Evolutionary conservation across 92 coral and sea anemone species (phyloP).

Genomic region (Porites rus): DNA sequence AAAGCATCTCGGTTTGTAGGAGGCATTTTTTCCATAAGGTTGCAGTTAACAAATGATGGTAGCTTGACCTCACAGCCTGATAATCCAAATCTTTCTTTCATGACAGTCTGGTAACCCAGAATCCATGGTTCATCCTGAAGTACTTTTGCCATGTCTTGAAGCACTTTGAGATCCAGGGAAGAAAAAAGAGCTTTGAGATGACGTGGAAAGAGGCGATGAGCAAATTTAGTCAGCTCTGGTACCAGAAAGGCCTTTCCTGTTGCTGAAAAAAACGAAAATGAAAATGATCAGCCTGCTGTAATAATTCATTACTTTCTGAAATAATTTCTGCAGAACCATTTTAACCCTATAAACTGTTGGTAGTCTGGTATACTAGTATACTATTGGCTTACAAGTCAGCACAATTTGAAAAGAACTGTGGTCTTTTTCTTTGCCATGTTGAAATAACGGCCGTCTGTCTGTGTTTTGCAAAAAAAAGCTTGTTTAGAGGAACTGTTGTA

Average conservation of each 20-base stretch:
- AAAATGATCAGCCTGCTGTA: too few relatives aligned
- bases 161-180: not conserved
- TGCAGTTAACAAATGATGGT: slow-evolving; percentile 49
- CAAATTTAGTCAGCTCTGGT: slow-evolving; percentile 53
- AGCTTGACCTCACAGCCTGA: slow-evolving; percentile 63
- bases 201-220: slow-evolving; percentile 65
- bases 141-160: slow-evolving; percentile 37
- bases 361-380: too few relatives aligned
- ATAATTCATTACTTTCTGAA: too few relatives aligned
- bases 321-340: too few relatives aligned
- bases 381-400: too few relatives aligned
- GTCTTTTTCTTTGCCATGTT: too few relatives aligned
- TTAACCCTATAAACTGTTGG: too few relatives aligned
- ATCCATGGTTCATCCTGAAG: slow-evolving; percentile 62
- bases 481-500: too few relatives aligned
- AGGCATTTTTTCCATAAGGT: slow-evolving; percentile 31
- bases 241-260: slow-evolving; percentile 69
- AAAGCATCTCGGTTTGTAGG: slow-evolving; percentile 54
- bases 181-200: slow-evolving; percentile 42
- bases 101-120: slow-evolving; percentile 54
- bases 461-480: too few relatives aligned
- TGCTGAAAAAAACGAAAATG: slow-evolving; percentile 9
- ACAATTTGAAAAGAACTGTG: too few relatives aligned
- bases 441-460: too few relatives aligned
- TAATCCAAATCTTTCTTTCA: slow-evolving; percentile 45